Evolutionary conservation across 2,113 vertebrate species (phyloP), one percentile per base, ranked within the genome.

Genomic region (Chaetura pelagica): DNA sequence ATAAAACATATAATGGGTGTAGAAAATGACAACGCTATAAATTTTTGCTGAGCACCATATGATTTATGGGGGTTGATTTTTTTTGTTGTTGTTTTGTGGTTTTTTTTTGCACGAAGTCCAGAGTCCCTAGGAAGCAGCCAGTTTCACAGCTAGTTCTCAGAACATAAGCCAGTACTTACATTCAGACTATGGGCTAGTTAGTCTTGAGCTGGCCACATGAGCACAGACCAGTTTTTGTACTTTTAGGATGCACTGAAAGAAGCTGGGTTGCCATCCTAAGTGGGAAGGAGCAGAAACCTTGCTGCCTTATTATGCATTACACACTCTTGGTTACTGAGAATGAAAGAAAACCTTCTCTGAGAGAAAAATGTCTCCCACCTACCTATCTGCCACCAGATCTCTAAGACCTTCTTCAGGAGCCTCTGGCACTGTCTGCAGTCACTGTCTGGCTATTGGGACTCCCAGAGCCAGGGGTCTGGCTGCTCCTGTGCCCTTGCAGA

Each of bases 11-110:
- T 2, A 63, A 32, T 0, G 4, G 6, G 6, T 40, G 3, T 32
- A 55, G 78, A 63, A 15, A 81, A 84, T 8, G 14, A 40, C 7
- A 26, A 46, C 48, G 6, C 9, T 30, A 19, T 23, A 30, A 12
- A 38, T 57, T 51, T 44, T 17, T 55, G 22, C 52, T 2, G 0
- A 51, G 5, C 30, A 16, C 5, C 35, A 14, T 0, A 8, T 9
- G 4, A 42, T 11, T 32, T 73, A 38, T 23, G 0, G 4, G 4
- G 15, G 12, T 1, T 66, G 15, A 10, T 14, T 44, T 64, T 51
- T 12, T 17, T 9, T 7, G 10, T 40, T 18, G 12, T 35, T 35
- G 10, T 49, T 35, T 7, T 21, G 48, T 8, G 6, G 8, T 3
- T 6, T 4, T 55, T 71, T 46, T 55, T 71, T 42, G 6, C 13